These are phyloP conservation scores for Fregetta grallaria DNA, from an alignment of 2,113 vertebrate genomes.

Conservation along the genomic window DNA sequence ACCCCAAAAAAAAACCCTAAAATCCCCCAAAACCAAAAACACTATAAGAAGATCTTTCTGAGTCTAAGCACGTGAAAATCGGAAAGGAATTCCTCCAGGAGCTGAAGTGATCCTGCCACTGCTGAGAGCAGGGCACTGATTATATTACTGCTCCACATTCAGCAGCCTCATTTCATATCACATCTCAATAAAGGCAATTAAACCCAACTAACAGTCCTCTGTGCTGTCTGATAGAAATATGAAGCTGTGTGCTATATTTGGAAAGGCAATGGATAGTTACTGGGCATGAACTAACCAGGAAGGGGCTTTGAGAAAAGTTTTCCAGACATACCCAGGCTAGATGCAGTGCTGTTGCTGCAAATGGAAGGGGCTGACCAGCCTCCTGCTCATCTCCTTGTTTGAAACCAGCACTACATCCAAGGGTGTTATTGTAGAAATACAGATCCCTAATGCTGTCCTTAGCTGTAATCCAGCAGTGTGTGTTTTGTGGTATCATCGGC, in stretches of 20 bases:
- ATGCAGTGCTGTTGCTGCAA: background rate
- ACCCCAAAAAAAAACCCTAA: background rate
- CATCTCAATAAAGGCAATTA: background rate
- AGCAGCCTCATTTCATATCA: background rate
- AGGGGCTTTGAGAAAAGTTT: background rate
- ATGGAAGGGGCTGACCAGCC: background rate
- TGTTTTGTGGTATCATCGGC: background rate
- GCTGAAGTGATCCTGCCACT: background rate
- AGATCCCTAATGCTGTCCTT: background rate
- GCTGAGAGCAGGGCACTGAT: background rate
- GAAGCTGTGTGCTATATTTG: background rate
- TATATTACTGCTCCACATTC: background rate
- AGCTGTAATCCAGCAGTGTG: background rate
- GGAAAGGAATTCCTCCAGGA: background rate
- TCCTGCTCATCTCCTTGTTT: accelerated
- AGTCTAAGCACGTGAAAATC: background rate
- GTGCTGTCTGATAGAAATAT: background rate
- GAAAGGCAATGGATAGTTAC: background rate
- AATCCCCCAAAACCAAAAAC: background rate
- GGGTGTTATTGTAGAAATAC: background rate
- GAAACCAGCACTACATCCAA: background rate
- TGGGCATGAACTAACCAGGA: background rate
- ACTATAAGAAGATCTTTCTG: background rate
- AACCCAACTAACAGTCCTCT: background rate
- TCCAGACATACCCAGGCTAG: background rate